These are phyloP conservation scores for Sycophaga agraensis DNA, from an alignment of 1,140 invertebrate genomes.

Conservation along the genomic window DNA sequence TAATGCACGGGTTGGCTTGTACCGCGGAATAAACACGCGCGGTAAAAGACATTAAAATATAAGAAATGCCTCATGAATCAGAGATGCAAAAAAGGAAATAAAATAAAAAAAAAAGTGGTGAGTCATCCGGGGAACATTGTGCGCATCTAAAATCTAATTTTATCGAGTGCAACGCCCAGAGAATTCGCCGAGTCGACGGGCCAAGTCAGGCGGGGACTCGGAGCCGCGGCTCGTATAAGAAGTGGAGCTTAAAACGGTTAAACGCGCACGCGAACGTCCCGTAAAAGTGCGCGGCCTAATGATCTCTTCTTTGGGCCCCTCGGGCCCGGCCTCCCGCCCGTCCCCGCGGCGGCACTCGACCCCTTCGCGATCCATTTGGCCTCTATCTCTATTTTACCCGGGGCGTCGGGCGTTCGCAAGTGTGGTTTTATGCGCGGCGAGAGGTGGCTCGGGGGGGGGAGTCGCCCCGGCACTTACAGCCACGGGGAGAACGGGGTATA, in stretches of 20 bases:
- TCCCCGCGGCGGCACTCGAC: not conserved
- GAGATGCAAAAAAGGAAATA: no score
- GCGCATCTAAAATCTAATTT: not conserved
- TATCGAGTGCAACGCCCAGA: not conserved
- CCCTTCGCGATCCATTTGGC: not conserved
- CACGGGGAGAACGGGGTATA: no score
- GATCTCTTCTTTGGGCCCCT: slow-evolving; percentile 23
- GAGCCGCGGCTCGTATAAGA: not conserved
- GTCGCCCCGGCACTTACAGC: no score
- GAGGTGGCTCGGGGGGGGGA: no score
- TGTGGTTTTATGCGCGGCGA: no score
- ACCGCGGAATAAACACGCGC: no score
- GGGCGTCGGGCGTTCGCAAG: no score
- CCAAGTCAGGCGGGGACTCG: not conserved
- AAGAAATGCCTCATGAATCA: no score
- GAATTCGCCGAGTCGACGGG: not conserved
- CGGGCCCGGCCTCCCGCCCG: not conserved
- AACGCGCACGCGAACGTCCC: not conserved
- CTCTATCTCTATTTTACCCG: slow-evolving; percentile 8
- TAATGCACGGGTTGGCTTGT: no score
- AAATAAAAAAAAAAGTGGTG: not conserved
- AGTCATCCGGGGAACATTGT: not conserved
- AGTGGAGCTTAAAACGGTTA: not conserved
- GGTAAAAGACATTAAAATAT: no score
- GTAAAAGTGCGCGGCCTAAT: slow-evolving; percentile 36